Conservation (phyloP, 2,888 invertebrate genomes). For the Muschampia plurimacula region DNA sequence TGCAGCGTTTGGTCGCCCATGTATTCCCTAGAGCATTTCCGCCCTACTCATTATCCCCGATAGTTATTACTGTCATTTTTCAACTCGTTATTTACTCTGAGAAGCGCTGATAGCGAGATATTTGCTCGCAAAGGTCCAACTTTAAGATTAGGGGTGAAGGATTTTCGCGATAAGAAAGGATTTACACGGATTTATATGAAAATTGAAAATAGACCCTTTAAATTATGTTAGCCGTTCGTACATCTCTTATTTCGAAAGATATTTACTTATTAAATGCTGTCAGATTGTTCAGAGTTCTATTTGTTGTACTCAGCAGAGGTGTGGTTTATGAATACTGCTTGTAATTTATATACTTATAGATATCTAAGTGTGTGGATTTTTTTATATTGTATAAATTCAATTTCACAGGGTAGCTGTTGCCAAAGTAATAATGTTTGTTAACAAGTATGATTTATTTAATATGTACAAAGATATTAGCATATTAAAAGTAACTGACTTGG, state of each 20-base stretch:
- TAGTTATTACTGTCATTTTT: conserved; percentile 86
- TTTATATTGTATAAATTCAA: no score
- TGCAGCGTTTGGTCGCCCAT: conserved; percentile 81
- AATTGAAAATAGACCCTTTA: conserved; percentile 79
- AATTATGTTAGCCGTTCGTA: conserved; percentile 49
- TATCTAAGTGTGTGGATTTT: no score
- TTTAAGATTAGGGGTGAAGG: conserved; percentile 77
- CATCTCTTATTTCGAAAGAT: conserved; percentile 19
- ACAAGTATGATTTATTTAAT: no score
- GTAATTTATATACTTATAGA: no score
- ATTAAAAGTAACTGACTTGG: no score
- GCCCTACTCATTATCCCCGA: conserved; percentile 83
- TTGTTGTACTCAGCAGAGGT: not conserved
- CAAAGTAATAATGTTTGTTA: no score
- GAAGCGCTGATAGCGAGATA: conserved; percentile 81
- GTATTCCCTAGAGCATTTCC: conserved; percentile 82
- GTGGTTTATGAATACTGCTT: not conserved
- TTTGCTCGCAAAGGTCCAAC: conserved; percentile 73
- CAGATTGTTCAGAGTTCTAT: not conserved
- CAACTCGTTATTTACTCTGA: conserved; percentile 86
- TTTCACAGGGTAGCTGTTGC: no score
- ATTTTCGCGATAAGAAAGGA: conserved; percentile 66
- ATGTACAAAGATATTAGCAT: no score
- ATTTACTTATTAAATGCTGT: conserved; percentile 2
- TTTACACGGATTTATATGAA: conserved; percentile 70